Evolutionary conservation across 2,113 vertebrate genomes (phyloP), one percentile per base, ranked within the genome.

Genomic region (Oophaga pumilio): DNA sequence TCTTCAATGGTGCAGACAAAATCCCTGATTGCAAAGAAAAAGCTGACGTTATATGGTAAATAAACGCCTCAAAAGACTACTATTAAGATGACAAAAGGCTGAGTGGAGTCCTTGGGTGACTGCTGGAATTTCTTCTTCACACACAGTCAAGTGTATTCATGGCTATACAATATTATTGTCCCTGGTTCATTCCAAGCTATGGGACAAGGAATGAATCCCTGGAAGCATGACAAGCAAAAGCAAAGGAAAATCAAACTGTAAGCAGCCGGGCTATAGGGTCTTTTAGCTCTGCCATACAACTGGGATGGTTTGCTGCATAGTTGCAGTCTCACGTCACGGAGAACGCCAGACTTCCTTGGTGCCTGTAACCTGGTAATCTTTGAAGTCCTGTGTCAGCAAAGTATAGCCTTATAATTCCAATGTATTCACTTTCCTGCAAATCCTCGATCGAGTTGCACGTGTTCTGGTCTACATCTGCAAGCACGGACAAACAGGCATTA

Each of bases 81-180:
- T 74, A 74, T 50, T 74, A 50, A 49, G 71, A 50, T 74, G 8
- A 74, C 71, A 74, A 74, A 74, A 74, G 71, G 71, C 71, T 74
- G 71, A 49, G 71, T 22, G 71, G 71, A 74, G 71, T 74, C 71
- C 71, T 74, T 50, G 71, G 71, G 71, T 74, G 71, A 74, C 71
- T 74, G 71, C 71, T 74, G 71, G 71, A 74, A 74, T 74, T 74
- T 74, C 71, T 74, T 74, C 71, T 74, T 74, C 43, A 74, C 71
- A 73, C 69, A 74, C 71, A 74, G 43, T 49, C 71, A 74, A 74
- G 71, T 74, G 71, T 74, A 74, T 74, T 74, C 71, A 74, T 74
- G 71, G 71, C 8, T 43, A 74, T 50, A 74, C 71, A 74, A 50
- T 74, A 74, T 74, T 74, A 74, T 74, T 74, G 71, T 74, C 50